phyloP scores from a whole-genome alignment of 2,113 vertebrate genomes.

The Stercorarius parasiticus region DNA sequence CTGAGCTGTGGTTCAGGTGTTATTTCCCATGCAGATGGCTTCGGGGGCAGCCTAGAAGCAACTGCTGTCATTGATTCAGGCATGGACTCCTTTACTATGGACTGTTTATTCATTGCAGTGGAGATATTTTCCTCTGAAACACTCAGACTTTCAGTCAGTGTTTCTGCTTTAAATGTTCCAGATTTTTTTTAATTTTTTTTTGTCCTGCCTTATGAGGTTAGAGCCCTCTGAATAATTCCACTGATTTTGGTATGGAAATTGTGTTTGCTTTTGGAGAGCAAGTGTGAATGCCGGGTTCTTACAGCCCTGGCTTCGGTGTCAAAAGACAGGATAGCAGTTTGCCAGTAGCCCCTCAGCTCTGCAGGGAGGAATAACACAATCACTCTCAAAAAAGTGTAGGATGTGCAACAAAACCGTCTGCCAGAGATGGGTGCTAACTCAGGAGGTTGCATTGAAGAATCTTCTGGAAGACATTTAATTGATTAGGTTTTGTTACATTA shows the following conservation, averaged over 20 bases:
- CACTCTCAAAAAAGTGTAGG: background rate
- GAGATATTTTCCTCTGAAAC: background rate
- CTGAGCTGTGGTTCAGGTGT: background rate
- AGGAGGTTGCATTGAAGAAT: conserved; percentile 22
- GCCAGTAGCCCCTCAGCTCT: background rate
- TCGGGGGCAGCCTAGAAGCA: background rate
- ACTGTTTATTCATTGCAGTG: background rate
- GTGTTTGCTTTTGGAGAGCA: conserved; percentile 1
- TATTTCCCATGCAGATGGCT: background rate
- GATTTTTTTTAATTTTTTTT: background rate
- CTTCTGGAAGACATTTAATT: conserved; percentile 35
- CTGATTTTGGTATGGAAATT: conserved; percentile 11
- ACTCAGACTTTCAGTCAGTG: background rate
- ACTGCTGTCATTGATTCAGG: background rate
- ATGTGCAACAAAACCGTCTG: background rate
- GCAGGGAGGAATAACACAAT: background rate
- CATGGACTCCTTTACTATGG: background rate
- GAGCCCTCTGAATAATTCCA: conserved; percentile 8
- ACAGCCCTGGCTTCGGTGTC: background rate
- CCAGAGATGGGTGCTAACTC: conserved; percentile 4
- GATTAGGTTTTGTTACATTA: conserved; percentile 58
- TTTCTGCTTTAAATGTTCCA: background rate
- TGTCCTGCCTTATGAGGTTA: background rate
- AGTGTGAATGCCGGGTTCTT: background rate
- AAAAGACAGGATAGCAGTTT: conserved; percentile 21